Evolutionary conservation across 2,888 invertebrate genomes (phyloP).

Genomic region (Rotaria sp.): DNA sequence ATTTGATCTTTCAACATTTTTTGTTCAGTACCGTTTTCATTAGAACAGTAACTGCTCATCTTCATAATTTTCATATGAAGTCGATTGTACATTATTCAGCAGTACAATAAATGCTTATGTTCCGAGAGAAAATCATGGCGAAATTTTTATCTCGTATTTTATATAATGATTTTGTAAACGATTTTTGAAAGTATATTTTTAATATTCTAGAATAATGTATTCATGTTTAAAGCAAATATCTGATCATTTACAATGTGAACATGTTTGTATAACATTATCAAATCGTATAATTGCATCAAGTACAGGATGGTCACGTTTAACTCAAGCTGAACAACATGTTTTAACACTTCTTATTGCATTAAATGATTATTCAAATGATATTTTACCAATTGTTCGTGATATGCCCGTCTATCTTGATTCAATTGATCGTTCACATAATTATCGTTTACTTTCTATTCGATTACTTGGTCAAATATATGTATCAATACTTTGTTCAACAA

Average conservation of each 20-base stretch:
- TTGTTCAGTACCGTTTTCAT: no score
- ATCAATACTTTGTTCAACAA: neutral
- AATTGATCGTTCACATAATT: conserved; percentile 14
- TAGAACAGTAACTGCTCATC: no score
- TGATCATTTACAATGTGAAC: neutral
- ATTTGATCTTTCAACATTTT: no score
- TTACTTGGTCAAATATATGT: conserved; percentile 14
- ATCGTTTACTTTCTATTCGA: conserved; percentile 5
- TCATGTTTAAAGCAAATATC: neutral
- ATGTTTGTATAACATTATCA: conserved; percentile 19
- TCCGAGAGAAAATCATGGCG: no score
- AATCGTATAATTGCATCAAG: conserved; percentile 28
- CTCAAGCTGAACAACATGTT: conserved; percentile 12
- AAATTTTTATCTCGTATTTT: no score
- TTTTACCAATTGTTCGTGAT: neutral
- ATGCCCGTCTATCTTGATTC: neutral
- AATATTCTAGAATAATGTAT: neutral
- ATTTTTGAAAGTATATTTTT: no score
- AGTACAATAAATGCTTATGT: no score
- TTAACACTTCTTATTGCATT: neutral
- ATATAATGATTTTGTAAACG: no score
- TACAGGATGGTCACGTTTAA: conserved; percentile 1
- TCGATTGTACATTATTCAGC: no score
- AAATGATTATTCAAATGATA: conserved; percentile 8
- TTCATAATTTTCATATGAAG: no score